Evolutionary conservation across 2,113 vertebrate species (phyloP).

Genomic region (Nycticebus coucang): DNA sequence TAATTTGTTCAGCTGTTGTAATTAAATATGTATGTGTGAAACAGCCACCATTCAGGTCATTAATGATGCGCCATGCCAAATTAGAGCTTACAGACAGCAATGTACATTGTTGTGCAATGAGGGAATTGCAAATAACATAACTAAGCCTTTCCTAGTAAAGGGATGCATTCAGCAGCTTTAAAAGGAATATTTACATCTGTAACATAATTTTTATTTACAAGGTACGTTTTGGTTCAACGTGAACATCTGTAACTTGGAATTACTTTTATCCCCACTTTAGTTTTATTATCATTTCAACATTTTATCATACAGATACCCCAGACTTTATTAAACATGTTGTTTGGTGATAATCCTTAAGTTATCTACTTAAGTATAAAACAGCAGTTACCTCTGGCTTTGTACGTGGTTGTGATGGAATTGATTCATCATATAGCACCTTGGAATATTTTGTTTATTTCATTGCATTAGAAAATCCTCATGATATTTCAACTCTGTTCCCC

Average conservation of each 20-base stretch:
- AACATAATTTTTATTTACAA: slow-evolving; percentile 88
- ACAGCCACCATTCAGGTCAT: slow-evolving; percentile 96
- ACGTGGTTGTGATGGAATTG: slow-evolving; percentile 71
- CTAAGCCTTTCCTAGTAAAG: slow-evolving; percentile 87
- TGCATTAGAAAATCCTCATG: slow-evolving; percentile 66
- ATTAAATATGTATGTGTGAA: slow-evolving; percentile 99
- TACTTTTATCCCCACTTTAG: slow-evolving; percentile 79
- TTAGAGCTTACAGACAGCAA: slow-evolving; percentile 93
- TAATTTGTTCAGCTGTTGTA: slow-evolving; percentile 99
- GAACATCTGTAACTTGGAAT: slow-evolving; percentile 80
- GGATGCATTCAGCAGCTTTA: slow-evolving; percentile 86
- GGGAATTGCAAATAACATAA: slow-evolving; percentile 90
- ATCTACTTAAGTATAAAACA: slow-evolving; percentile 80
- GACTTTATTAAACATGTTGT: slow-evolving; percentile 83
- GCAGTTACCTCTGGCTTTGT: slow-evolving; percentile 78
- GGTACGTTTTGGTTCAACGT: slow-evolving; percentile 82
- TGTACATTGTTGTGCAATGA: slow-evolving; percentile 90
- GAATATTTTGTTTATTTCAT: slow-evolving; percentile 78
- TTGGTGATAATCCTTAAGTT: slow-evolving; percentile 82
- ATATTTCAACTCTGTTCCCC: slow-evolving; percentile 57
- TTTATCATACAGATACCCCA: slow-evolving; percentile 80
- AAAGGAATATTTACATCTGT: slow-evolving; percentile 88
- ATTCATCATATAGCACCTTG: slow-evolving; percentile 77
- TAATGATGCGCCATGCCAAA: slow-evolving; percentile 93
- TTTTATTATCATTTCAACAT: slow-evolving; percentile 84